phyloP scores from a whole-genome alignment of 2,113 vertebrate species.

The Taurulus bubalis region DNA sequence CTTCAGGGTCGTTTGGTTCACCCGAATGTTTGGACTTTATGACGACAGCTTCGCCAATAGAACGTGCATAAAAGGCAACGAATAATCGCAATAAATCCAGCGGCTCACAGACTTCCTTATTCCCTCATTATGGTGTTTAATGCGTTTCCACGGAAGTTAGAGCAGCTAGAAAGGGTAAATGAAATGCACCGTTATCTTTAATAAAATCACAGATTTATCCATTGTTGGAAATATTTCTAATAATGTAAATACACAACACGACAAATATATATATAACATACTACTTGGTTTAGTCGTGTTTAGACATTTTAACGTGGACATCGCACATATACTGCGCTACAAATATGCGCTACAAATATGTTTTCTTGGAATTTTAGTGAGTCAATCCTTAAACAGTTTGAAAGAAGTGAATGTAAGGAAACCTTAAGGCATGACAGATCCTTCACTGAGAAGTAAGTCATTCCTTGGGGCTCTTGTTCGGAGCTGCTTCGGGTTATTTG shows the following conservation, averaged over 20 bases:
- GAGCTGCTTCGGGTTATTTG: conserved; percentile 35
- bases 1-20: not conserved
- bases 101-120: not conserved
- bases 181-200: not conserved
- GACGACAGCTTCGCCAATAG: not conserved
- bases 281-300: not conserved
- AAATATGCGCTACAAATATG: too few relatives aligned
- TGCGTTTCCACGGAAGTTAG: not conserved
- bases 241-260: not conserved
- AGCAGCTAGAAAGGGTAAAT: not conserved
- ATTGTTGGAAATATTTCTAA: not conserved
- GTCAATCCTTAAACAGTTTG: not conserved
- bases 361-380: not conserved
- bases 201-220: not conserved
- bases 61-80: not conserved
- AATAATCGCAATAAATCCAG: not conserved
- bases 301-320: not conserved
- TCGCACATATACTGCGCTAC: not conserved
- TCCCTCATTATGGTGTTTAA: not conserved
- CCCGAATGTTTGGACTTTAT: not conserved
- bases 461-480: conserved; percentile 12
- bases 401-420: not conserved
- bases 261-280: not conserved
- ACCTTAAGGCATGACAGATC: not conserved
- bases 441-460: not conserved